Conservation (phyloP, 2,888 invertebrate genomes). For the Chrysomela aeneicollis region DNA sequence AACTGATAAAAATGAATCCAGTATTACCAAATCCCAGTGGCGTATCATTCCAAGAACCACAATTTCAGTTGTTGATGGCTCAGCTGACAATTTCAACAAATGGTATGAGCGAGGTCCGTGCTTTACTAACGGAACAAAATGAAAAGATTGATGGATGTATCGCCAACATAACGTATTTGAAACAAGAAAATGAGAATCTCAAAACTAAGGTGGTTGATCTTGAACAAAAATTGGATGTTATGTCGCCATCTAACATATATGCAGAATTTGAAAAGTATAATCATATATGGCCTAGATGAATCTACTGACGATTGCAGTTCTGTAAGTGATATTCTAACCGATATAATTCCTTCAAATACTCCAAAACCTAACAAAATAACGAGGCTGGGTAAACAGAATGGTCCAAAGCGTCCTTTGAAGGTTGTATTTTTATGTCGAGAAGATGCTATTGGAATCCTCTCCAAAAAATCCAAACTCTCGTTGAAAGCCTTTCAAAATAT, state of each 20-base stretch:
- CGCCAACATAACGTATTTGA: background rate
- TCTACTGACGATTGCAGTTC: background rate
- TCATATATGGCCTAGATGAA: background rate
- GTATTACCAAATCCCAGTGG: no score
- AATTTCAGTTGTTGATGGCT: no score
- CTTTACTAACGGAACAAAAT: background rate
- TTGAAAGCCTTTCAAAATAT: background rate
- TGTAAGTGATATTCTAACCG: background rate
- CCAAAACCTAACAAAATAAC: background rate
- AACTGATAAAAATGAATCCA: no score
- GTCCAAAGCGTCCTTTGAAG: background rate
- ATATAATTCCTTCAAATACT: background rate
- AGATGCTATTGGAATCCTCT: background rate
- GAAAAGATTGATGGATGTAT: background rate
- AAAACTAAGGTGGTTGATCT: background rate
- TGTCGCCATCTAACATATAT: background rate
- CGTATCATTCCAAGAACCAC: no score
- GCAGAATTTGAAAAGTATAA: background rate
- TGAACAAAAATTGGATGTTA: background rate
- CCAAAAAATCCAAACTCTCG: background rate
- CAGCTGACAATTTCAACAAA: no score
- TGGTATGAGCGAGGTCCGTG: background rate
- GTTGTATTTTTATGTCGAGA: background rate
- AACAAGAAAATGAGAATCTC: background rate
- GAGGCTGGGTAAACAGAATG: background rate